Conservation (phyloP, 2,797 vertebrate genomes). For the Bradypodion ventrale region DNA sequence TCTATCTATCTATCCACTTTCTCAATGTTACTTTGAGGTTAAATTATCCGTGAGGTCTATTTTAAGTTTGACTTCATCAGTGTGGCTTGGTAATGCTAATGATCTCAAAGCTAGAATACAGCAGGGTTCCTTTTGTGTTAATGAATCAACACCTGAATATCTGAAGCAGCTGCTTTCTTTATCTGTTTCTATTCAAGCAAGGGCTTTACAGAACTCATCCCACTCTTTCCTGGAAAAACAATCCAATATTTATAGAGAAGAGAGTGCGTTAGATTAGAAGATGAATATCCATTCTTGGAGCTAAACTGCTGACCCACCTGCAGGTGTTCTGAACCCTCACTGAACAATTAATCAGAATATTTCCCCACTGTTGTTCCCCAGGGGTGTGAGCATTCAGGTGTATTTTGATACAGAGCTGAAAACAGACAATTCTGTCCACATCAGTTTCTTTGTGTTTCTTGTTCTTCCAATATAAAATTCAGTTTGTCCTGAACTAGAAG, state of each 20-base stretch:
- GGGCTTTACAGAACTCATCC: slow-evolving; percentile 29
- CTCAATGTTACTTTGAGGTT: slow-evolving; percentile 31
- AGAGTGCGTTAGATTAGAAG: neutral
- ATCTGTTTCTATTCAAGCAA: slow-evolving; percentile 37
- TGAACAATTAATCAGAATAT: slow-evolving; percentile 23
- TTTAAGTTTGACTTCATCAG: slow-evolving; percentile 42
- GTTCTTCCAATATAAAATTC: neutral
- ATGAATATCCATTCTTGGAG: slow-evolving; percentile 28
- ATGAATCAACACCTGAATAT: slow-evolving; percentile 41
- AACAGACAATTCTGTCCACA: neutral
- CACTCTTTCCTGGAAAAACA: slow-evolving; percentile 22
- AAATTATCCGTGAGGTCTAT: slow-evolving; percentile 41
- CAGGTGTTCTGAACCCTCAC: slow-evolving; percentile 14
- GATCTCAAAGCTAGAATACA: slow-evolving; percentile 34
- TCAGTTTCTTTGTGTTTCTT: neutral
- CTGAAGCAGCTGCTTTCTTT: slow-evolving; percentile 33
- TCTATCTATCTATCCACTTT: too few species aligned
- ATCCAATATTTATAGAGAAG: slow-evolving; percentile 10
- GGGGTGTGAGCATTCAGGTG: neutral
- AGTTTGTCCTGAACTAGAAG: neutral
- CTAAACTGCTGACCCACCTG: slow-evolving; percentile 35
- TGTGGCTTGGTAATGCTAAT: slow-evolving; percentile 45
- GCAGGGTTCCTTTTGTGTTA: slow-evolving; percentile 48
- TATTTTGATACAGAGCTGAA: neutral
- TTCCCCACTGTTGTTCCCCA: neutral